Percentiles rank a stretch among this genome's conserved stretches.
Evolutionary conservation across 1,140 invertebrate genomes (phyloP).

Genomic region (Papilio dardanus): DNA sequence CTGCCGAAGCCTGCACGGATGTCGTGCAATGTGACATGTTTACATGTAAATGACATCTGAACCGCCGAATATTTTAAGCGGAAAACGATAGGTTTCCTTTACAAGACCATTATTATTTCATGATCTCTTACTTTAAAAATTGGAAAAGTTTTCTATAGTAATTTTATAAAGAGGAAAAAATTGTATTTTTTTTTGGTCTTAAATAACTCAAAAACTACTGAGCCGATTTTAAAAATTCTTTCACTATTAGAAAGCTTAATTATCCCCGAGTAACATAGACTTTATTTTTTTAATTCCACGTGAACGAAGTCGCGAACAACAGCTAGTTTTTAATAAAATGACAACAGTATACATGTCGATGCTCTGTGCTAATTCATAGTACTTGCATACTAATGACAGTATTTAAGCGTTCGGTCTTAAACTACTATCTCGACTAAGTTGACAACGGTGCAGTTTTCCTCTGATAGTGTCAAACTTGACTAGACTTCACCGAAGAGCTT

Average conservation of each 20-base stretch:
- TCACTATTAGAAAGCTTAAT: no score
- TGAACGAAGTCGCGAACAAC: no score
- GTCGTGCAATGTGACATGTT: background rate
- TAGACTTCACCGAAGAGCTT: background rate
- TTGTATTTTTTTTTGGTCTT: no score
- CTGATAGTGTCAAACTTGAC: conserved; percentile 5
- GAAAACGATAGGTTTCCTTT: background rate
- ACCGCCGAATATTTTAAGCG: background rate
- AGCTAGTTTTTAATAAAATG: no score
- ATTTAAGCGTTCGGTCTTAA: background rate
- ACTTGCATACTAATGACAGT: background rate
- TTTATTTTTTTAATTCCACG: no score
- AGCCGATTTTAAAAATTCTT: no score
- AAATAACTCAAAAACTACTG: no score
- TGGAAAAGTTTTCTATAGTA: no score
- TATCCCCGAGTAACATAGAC: no score
- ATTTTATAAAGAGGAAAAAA: no score
- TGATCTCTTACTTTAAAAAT: background rate
- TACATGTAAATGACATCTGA: background rate
- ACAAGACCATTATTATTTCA: background rate
- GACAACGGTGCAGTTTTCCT: background rate
- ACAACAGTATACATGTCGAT: background rate
- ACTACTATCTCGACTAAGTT: background rate
- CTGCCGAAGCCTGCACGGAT: background rate
- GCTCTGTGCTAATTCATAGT: background rate